Base-by-base conservation (phyloP, 2,888 invertebrate species). In the Thecocarcelia acutangulata region DNA sequence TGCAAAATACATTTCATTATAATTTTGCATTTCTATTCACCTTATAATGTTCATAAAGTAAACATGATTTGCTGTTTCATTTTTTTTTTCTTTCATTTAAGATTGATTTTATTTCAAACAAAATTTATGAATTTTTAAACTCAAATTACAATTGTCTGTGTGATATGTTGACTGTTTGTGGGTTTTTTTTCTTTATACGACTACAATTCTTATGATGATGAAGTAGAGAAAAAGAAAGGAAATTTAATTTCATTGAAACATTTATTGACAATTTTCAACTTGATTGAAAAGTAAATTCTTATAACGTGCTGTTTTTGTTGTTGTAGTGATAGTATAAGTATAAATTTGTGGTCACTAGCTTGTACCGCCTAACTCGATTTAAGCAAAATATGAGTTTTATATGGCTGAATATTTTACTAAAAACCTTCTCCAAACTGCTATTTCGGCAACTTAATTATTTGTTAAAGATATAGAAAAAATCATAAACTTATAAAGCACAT, bases 191-290 rank as follows among this genome's bases (percentile, higher is more conserved):
- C 37, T 4, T 64, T 8, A 17, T 37, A 50, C 17, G 12, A 17
- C n/a, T 15, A n/a, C 33, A 17, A 12, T 33, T 3, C 3, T 33
- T 33, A 33, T 33, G 33, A 33, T 8, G 33, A 8, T 33, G 33
- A 28, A 28, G 1, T 1, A 50, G 3, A 8, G 9, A 2, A 6
- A 46, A 15, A 6, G 15, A 24, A 11, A 3, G n/a, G 6, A 0
- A n/a, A 64, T 33, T 33, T 21, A 6, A 58, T 54, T 58, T 59
- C 56, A 64, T 70, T 70, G n/a, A 52, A 64, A 70, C n/a, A 74
- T 80, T 70, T 75, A 70, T 75, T 70, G 70, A 75, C 69, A 80
- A 75, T 80, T 80, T 80, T 70, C 46, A 66, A 59, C 28, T 24
- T 80, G 75, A 75, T 66, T 80, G 74, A 74, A 74, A 64, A 75